Base-by-base conservation (phyloP, 2,888 invertebrate species). In the Glyphotaelius pellucidus region DNA sequence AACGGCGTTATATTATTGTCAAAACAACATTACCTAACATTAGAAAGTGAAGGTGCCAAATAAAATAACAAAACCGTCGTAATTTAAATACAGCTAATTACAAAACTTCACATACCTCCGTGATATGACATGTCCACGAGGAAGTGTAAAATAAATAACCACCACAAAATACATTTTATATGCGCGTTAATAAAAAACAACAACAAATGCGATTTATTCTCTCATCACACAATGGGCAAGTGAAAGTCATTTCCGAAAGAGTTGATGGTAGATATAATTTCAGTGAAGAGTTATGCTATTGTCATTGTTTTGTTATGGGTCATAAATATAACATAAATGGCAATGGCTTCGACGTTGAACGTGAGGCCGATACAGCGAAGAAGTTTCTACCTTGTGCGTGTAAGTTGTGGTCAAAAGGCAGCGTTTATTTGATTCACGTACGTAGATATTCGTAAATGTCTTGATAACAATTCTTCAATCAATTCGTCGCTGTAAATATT, bases 271-370 rank as follows among this genome's bases (percentile, higher is more conserved):
- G 83, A 83, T 67, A 83, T 83, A 38, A 83, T 83, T 83, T 83
- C 25, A 35, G 35, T 35, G 35, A 83, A 25, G 35, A 83, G 83
- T 32, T 32, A n/a, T 35, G 35, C 32, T 83, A n/a, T 31, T 83
- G 32, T 15, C 83, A 83, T 83, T 83, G 83, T 83, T 83, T 67
- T 67, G 35, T 83, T 83, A 35, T 83, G 25, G 83, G 35, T 83
- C 35, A 83, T 83, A 38, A 83, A 25, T 35, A 83, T 35, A 83
- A 32, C 83, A 38, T 35, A 35, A 25, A 83, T 25, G 83, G 67
- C 9, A 67, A 67, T n/a, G 25, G 25, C 67, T 67, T 83, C 35
- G 9, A 35, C 25, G 35, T 25, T 35, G 83, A 15, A 67, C 67
- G 67, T 67, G 67, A 67, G 32, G 9, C 25, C 25, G 12, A 11